Evolutionary conservation across 1,140 invertebrate genomes (phyloP).

Genomic region (Phocides pigmalion): DNA sequence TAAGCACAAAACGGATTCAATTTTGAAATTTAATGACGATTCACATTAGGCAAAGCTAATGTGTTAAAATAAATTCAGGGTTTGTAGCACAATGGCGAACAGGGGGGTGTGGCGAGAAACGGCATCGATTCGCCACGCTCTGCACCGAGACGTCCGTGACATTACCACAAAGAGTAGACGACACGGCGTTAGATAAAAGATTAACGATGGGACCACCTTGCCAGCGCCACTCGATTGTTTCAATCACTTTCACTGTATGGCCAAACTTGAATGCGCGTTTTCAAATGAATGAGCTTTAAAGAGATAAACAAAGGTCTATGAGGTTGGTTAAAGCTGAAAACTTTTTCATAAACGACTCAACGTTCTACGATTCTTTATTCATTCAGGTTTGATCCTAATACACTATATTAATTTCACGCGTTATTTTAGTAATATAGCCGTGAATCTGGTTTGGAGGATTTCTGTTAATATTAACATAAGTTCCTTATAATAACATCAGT

Average conservation of each 20-base stretch:
- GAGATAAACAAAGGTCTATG: too few species aligned
- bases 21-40: constrained; percentile 42
- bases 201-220: constrained; percentile 62
- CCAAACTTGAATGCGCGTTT: constrained; percentile 12
- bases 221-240: constrained; percentile 47
- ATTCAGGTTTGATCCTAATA: too few species aligned
- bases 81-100: constrained; percentile 43
- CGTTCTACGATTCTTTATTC: too few species aligned
- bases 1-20: constrained; percentile 27
- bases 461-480: too few species aligned
- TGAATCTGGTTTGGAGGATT: too few species aligned
- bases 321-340: too few species aligned
- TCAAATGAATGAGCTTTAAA: constrained; percentile 22
- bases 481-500: too few species aligned
- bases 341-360: too few species aligned
- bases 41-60: constrained; percentile 56
- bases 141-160: constrained; percentile 49
- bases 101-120: constrained; percentile 45
- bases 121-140: constrained; percentile 57
- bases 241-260: constrained; percentile 46
- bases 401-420: too few species aligned
- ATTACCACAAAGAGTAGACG: constrained; percentile 48
- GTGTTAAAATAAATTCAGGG: constrained; percentile 48
- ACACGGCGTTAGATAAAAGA: constrained; percentile 58
- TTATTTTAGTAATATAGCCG: too few species aligned